Percentiles rank a stretch among this genome's conserved stretches.
Evolutionary conservation across 2,888 invertebrate genomes (phyloP).

Genomic region (Limnephilus lunatus): DNA sequence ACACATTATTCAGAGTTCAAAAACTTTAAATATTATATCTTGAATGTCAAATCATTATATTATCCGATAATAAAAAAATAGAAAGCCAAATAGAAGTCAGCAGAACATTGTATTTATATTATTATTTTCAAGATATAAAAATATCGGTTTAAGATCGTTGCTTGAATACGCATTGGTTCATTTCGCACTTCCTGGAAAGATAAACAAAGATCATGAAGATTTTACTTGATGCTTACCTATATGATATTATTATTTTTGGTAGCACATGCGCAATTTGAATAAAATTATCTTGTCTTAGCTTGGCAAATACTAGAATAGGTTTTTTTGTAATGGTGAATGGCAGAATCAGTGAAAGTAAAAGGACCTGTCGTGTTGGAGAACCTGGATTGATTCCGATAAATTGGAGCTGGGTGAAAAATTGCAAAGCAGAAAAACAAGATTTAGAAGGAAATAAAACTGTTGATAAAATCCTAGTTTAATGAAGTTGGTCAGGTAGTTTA

Average conservation of each 20-base stretch:
- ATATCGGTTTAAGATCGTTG: background rate
- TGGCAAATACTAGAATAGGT: background rate
- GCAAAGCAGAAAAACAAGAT: too few species aligned
- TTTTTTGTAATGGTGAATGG: background rate
- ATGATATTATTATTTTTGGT: background rate
- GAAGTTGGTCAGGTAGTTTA: too few species aligned
- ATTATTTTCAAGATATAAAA: constrained; percentile 16
- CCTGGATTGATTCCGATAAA: too few species aligned
- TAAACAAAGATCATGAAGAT: background rate
- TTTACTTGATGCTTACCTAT: background rate
- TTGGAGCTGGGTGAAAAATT: too few species aligned
- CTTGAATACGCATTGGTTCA: constrained; percentile 22
- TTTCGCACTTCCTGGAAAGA: constrained; percentile 19
- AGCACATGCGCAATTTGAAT: background rate
- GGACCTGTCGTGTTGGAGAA: background rate
- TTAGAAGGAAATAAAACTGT: too few species aligned
- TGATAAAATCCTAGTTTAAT: too few species aligned
- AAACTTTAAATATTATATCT: background rate
- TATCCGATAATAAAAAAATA: background rate
- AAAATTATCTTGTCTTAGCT: background rate
- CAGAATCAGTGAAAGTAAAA: background rate
- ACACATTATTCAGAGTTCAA: background rate
- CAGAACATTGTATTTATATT: background rate
- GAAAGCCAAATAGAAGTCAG: background rate
- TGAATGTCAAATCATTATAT: background rate